These are phyloP conservation scores for Pardalotus punctatus DNA, from an alignment of 2,113 vertebrate species.

Conservation along the genomic window DNA sequence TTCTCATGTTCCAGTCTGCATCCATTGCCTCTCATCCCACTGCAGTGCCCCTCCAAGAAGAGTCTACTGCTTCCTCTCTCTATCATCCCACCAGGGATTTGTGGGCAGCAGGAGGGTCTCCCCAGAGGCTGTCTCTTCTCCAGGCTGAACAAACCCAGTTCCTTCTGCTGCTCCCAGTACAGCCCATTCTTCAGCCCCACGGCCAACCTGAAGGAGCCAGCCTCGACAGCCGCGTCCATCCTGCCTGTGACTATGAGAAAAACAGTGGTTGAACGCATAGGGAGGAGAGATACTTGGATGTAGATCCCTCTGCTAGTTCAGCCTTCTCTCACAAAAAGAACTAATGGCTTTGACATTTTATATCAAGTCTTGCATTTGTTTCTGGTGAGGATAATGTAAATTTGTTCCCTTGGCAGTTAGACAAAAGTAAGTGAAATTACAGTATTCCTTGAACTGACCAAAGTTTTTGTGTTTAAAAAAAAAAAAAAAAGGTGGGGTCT, in stretches of 20 bases:
- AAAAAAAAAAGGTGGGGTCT: neutral
- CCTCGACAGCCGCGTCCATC: neutral
- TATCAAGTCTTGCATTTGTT: neutral
- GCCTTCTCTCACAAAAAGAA: neutral
- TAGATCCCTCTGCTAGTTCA: neutral
- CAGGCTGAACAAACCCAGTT: neutral
- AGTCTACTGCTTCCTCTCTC: neutral
- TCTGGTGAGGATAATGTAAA: neutral
- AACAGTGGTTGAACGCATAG: neutral
- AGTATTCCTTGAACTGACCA: neutral
- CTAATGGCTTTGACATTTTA: neutral
- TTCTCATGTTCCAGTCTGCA: neutral
- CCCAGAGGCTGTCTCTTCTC: neutral
- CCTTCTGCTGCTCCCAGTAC: neutral
- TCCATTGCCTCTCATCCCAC: neutral
- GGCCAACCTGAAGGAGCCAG: neutral
- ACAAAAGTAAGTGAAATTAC: neutral
- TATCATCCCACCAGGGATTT: neutral
- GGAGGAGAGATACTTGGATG: neutral
- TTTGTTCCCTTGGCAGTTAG: neutral
- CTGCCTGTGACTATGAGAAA: fast-evolving
- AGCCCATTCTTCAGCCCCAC: neutral
- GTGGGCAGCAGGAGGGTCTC: neutral
- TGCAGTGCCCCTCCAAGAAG: neutral
- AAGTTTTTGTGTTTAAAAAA: neutral